These are phyloP conservation scores for Netelia melanura DNA, from an alignment of 2,888 invertebrate genomes.

Conservation along the genomic window DNA sequence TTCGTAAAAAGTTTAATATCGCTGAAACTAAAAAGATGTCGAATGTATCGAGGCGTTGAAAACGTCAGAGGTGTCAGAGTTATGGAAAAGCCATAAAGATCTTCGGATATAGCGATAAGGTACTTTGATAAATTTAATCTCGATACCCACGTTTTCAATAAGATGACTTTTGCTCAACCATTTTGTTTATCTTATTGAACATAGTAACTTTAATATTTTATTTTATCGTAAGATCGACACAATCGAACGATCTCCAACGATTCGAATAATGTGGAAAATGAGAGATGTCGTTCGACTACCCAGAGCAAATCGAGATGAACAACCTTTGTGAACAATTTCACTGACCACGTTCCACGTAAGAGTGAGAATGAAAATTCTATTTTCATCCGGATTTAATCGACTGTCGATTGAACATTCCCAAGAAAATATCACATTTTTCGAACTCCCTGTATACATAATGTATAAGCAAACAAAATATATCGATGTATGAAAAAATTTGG, in stretches of 20 bases:
- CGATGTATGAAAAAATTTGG: constrained; percentile 72
- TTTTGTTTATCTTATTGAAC: too few relatives aligned
- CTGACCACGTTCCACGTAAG: not conserved
- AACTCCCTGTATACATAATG: constrained; percentile 15
- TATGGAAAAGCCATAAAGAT: too few relatives aligned
- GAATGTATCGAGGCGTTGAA: too few relatives aligned
- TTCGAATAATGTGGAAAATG: not conserved
- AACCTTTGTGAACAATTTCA: not conserved
- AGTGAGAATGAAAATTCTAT: not conserved
- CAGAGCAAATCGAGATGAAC: too few relatives aligned
- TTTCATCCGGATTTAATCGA: not conserved
- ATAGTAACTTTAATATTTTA: too few relatives aligned
- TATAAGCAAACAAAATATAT: constrained; percentile 34
- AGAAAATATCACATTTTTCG: not conserved
- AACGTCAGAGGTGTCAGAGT: too few relatives aligned
- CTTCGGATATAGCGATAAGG: too few relatives aligned
- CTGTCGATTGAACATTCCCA: constrained; percentile 3
- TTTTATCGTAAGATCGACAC: not conserved
- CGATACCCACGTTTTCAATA: too few relatives aligned
- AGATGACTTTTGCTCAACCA: too few relatives aligned
- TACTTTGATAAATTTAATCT: too few relatives aligned
- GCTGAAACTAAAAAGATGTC: too few relatives aligned
- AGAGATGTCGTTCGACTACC: not conserved
- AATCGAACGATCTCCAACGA: not conserved
- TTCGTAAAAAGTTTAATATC: not conserved